These are phyloP conservation scores for Oryzias javanicus DNA, from an alignment of 2,113 vertebrate genomes.

Conservation along the genomic window DNA sequence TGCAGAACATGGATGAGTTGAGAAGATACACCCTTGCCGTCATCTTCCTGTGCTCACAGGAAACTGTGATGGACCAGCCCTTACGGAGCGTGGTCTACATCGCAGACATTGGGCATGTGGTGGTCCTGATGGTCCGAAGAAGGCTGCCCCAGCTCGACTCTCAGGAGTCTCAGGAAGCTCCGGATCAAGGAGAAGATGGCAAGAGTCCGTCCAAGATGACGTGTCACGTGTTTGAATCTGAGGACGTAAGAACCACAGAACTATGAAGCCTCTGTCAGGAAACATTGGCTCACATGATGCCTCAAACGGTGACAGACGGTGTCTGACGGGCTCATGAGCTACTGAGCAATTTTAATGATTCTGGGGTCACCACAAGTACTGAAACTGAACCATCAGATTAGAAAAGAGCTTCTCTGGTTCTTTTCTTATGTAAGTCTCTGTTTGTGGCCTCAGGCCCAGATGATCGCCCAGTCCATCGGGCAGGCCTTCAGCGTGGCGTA, in stretches of 20 bases:
- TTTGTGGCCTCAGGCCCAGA: slow-evolving; percentile 80
- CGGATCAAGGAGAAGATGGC: slow-evolving; percentile 88
- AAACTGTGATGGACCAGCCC: slow-evolving; percentile 98
- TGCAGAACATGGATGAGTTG: neutral
- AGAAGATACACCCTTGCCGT: too few relatives aligned
- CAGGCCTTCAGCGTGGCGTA: slow-evolving; percentile 97
- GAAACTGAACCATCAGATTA: too few relatives aligned
- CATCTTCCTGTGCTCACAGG: slow-evolving; percentile 66
- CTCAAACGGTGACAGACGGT: too few relatives aligned
- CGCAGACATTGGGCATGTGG: slow-evolving; percentile 95
- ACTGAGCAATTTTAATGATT: too few relatives aligned
- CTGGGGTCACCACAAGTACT: too few relatives aligned
- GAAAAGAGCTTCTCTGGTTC: too few relatives aligned
- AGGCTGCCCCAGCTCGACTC: slow-evolving; percentile 90
- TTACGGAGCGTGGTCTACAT: slow-evolving; percentile 96
- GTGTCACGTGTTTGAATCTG: slow-evolving; percentile 97
- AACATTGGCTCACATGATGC: neutral
- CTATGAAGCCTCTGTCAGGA: neutral
- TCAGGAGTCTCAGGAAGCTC: slow-evolving; percentile 88
- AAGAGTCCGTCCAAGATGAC: slow-evolving; percentile 99
- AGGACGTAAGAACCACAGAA: slow-evolving; percentile 85
- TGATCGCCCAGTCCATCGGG: slow-evolving; percentile 96
- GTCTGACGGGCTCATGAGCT: too few relatives aligned
- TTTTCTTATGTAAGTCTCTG: too few relatives aligned
- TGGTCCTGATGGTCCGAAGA: slow-evolving; percentile 94